Base-by-base conservation (phyloP, 2,888 invertebrate species). In the Apantesis nais region DNA sequence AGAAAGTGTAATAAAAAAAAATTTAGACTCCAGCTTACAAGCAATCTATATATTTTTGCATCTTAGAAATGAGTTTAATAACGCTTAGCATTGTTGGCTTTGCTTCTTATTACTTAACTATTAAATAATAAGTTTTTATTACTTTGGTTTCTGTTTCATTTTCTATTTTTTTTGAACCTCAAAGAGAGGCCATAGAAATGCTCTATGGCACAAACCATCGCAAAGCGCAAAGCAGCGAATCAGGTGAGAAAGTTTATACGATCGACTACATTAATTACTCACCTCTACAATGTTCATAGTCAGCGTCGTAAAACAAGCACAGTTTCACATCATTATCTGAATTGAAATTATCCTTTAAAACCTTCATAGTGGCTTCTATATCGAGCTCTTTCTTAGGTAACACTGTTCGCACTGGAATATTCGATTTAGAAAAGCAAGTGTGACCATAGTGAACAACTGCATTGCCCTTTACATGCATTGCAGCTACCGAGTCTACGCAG, bases 391-490 rank as follows among this genome's bases (percentile, higher is more conserved):
- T 88, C 85, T 97, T 97, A 22, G 97, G 97, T 76, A 97, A 96
- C 55, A 98, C 95, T 78, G 97, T 97, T 67, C 97, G 95, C 8
- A 98, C 97, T 0, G 98, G 98, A 69, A 99, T 95, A 67, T 97
- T 96, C 41, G 95, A 95, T 22, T 97, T 97, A 44, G 98, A 97
- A 77, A 98, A 96, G 90, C 99, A 99, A 0, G 97, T 96, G 84
- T 97, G 97, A 0, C 99, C 99, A 91, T 98, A 99, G 90, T 99
- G 99, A 69, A 99, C 96, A 3, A 99, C 94, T 44, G 97, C 97
- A 91, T 99, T 98, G 0, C 97, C 97, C 71, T 96, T 95, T 11
- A 98, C 96, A 90, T 99, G 99, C 89, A 97, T 97, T 0, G 99
- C 98, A 2, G 99, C 97, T 48, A 99, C 97, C 84, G 97, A 97